Evolutionary conservation across 2,888 invertebrate genomes (phyloP).

Genomic region (Sepioteuthis lessoniana): DNA sequence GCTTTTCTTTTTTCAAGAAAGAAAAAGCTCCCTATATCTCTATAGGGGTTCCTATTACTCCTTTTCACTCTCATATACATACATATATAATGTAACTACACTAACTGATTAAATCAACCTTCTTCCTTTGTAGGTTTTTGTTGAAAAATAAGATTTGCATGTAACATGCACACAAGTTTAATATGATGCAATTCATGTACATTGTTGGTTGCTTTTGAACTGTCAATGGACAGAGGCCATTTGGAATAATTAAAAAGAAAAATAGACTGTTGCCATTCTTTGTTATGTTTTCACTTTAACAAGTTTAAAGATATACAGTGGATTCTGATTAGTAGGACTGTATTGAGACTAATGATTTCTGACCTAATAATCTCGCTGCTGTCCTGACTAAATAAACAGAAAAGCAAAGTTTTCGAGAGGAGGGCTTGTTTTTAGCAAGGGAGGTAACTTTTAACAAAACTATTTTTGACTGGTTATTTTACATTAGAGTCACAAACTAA

Average conservation of each 20-base stretch:
- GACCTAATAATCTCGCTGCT: no score
- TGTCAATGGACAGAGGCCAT: not conserved
- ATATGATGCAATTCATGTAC: not conserved
- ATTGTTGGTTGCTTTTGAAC: slow-evolving; percentile 33
- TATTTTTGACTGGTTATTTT: no score
- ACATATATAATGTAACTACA: not conserved
- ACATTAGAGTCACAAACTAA: no score
- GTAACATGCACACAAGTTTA: not conserved
- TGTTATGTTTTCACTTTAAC: not conserved
- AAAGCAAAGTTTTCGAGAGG: no score
- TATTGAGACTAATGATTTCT: no score
- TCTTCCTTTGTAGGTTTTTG: not conserved
- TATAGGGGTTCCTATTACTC: not conserved
- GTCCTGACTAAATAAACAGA: no score
- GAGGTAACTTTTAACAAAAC: no score
- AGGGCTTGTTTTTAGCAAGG: no score
- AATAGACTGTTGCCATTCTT: not conserved
- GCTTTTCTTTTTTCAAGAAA: not conserved
- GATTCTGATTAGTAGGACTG: no score
- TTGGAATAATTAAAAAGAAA: not conserved
- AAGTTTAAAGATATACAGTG: no score
- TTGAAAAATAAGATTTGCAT: slow-evolving; percentile 2
- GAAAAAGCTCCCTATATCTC: not conserved
- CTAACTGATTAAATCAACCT: not conserved
- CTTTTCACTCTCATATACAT: not conserved